These are phyloP conservation scores for Cephonodes hylas DNA, from an alignment of 2,888 invertebrate genomes.

Conservation along the genomic window DNA sequence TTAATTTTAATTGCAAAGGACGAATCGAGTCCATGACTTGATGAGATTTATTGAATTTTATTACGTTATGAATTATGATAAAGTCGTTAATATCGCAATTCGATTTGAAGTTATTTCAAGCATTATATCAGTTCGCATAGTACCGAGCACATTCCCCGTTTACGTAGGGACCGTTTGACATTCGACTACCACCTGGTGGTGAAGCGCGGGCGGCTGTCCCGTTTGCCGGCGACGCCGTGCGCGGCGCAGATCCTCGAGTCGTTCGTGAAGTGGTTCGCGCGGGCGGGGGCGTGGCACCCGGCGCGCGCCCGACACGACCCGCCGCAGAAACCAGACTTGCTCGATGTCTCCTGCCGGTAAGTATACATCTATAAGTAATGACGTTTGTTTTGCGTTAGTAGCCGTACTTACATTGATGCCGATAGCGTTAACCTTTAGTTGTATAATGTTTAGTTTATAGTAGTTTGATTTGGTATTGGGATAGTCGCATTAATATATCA, in stretches of 20 bases:
- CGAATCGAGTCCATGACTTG: no score
- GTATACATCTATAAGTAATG: not conserved
- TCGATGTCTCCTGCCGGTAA: conserved; percentile 67
- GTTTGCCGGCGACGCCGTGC: conserved; percentile 67
- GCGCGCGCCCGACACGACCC: conserved; percentile 56
- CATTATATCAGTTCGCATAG: no score
- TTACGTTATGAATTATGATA: no score
- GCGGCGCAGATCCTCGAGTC: conserved; percentile 73
- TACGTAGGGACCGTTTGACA: conserved; percentile 69
- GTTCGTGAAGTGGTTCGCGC: conserved; percentile 75
- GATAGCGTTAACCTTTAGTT: no score
- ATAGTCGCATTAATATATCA: no score
- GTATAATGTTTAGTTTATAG: no score
- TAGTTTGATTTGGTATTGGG: no score
- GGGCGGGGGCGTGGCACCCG: conserved; percentile 71
- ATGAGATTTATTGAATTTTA: no score
- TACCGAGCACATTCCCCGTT: no score
- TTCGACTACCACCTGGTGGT: conserved; percentile 76
- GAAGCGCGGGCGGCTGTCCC: conserved; percentile 67
- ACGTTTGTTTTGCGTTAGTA: not conserved
- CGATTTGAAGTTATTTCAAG: no score
- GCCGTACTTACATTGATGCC: not conserved
- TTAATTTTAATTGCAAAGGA: no score
- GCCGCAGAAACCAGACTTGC: conserved; percentile 58
- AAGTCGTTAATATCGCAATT: no score